A percentile compares a stretch with the other conserved stretches of the same genome.
These are phyloP conservation scores for Ischnus inquisitorius DNA, from an alignment of 2,888 invertebrate genomes.

Conservation along the genomic window DNA sequence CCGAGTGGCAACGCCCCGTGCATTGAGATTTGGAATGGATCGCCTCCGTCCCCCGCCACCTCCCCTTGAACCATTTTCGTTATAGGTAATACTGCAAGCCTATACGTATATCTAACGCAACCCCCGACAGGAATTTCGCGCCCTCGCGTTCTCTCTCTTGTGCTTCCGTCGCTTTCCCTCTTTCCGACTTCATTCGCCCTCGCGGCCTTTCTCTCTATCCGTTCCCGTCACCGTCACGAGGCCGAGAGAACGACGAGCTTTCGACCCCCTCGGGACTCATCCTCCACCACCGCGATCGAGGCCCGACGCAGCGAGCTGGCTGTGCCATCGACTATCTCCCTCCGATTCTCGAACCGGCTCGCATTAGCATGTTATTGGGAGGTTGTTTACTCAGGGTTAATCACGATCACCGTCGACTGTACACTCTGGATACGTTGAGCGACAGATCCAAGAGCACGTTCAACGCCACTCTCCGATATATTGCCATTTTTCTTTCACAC, in stretches of 20 bases:
- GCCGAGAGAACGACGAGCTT: constrained; percentile 16
- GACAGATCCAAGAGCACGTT: constrained; percentile 37
- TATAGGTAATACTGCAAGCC: constrained; percentile 14
- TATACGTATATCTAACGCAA: constrained; percentile 1
- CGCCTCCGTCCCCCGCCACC: neutral
- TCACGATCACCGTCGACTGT: constrained; percentile 72
- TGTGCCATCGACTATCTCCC: constrained; percentile 66
- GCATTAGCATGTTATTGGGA: constrained; percentile 84
- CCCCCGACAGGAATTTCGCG: constrained; percentile 16
- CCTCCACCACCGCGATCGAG: constrained; percentile 31
- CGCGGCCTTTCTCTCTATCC: constrained; percentile 44
- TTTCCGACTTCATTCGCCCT: constrained; percentile 31
- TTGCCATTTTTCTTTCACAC: neutral
- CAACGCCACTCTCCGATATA: constrained; percentile 4
- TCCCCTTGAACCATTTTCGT: neutral
- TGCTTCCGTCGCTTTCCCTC: constrained; percentile 1
- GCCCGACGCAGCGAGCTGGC: constrained; percentile 17
- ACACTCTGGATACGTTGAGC: constrained; percentile 35
- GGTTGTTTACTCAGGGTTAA: constrained; percentile 83
- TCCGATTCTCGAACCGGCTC: constrained; percentile 71
- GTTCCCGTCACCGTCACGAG: constrained; percentile 20
- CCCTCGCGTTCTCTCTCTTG: neutral
- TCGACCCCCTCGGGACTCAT: constrained; percentile 40
- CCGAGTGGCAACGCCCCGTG: constrained; percentile 22
- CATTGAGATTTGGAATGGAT: constrained; percentile 35